Evolutionary conservation across 1,140 invertebrate species (phyloP).

Genomic region (Lucilia sericata): DNA sequence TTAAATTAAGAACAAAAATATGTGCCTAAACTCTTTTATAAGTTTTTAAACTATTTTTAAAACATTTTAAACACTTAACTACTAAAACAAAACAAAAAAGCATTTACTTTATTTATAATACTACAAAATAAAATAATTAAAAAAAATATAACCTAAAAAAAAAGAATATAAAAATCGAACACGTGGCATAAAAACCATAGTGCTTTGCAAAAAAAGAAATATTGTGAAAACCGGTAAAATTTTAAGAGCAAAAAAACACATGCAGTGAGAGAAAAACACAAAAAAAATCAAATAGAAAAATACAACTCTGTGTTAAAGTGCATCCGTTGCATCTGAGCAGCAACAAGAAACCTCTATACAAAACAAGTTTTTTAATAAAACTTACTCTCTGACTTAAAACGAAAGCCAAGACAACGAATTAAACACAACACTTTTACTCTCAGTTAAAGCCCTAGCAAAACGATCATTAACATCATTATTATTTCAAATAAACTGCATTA

Average conservation of each 20-base stretch:
- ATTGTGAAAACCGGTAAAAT: conserved; percentile 25
- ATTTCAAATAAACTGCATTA: background rate
- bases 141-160: background rate
- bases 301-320: conserved; percentile 38
- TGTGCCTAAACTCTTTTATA: background rate
- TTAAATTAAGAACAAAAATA: background rate
- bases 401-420: background rate
- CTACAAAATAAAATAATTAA: too few relatives aligned
- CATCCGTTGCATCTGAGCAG: conserved; percentile 22
- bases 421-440: background rate
- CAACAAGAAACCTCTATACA: background rate
- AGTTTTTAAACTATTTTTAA: too few relatives aligned
- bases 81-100: conserved; percentile 25
- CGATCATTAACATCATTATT: background rate
- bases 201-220: background rate
- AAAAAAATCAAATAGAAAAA: background rate
- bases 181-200: conserved; percentile 27
- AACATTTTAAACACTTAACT: too few relatives aligned
- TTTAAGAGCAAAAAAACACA: background rate
- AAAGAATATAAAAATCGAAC: conserved; percentile 33
- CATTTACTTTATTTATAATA: background rate
- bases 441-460: background rate
- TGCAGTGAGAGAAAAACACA: background rate
- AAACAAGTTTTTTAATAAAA: conserved; percentile 29
- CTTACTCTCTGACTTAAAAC: conserved; percentile 5